These are phyloP conservation scores for Camponotus vicinus DNA, from an alignment of 1,140 invertebrate species.

Conservation along the genomic window DNA sequence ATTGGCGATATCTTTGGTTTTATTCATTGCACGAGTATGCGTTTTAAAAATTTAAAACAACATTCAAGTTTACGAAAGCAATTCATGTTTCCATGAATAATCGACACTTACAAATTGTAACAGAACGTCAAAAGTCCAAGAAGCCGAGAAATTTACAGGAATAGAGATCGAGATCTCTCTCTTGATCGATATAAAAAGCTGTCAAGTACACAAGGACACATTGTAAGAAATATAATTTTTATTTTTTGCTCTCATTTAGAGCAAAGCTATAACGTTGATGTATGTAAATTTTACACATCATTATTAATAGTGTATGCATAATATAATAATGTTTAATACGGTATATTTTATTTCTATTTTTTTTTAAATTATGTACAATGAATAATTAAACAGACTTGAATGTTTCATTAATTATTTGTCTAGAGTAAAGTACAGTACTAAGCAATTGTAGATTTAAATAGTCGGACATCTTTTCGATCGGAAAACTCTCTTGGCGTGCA, in stretches of 20 bases:
- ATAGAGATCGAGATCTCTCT: background rate
- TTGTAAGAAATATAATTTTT: no score
- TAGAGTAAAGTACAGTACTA: background rate
- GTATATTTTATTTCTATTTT: no score
- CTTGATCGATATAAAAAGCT: no score
- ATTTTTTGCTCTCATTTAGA: no score
- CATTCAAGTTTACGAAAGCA: background rate
- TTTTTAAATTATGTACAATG: no score
- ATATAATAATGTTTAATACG: no score
- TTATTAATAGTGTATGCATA: no score
- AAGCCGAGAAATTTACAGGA: slow-evolving; percentile 26
- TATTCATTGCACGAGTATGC: background rate
- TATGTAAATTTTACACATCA: no score
- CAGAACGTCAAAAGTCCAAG: background rate
- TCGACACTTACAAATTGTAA: background rate
- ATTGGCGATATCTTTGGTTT: background rate
- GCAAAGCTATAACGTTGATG: no score
- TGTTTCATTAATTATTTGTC: no score
- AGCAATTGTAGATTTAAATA: background rate
- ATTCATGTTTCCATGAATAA: slow-evolving; percentile 6
- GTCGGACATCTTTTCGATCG: background rate
- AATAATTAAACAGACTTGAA: no score
- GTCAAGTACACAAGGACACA: no score
- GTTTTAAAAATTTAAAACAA: slow-evolving; percentile 26
- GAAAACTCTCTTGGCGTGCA: background rate